phyloP scores from a whole-genome alignment of 2,113 vertebrate genomes.

The Paraplagusia blochii region DNA sequence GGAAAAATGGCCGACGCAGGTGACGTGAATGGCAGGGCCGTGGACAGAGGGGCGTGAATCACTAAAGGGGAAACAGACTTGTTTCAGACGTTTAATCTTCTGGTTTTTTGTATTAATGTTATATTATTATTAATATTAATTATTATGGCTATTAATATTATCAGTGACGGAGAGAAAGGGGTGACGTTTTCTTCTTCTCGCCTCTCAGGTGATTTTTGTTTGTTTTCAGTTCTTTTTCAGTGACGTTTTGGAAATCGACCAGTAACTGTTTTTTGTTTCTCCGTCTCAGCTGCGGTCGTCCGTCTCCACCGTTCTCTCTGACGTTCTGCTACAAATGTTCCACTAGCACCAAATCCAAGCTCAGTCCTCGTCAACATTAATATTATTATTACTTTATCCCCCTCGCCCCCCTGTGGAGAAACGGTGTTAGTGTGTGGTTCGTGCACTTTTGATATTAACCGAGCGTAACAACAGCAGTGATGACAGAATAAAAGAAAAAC shows the following conservation, averaged over 20 bases:
- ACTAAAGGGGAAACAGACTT: constrained; percentile 71
- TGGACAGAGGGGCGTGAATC: constrained; percentile 69
- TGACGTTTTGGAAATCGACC: constrained; percentile 56
- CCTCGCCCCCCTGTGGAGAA: constrained; percentile 40
- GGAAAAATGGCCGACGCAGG: constrained; percentile 63
- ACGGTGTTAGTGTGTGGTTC: constrained; percentile 70
- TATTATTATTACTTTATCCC: not conserved
- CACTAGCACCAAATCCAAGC: constrained; percentile 63
- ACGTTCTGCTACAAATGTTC: constrained; percentile 54
- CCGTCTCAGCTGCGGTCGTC: constrained; percentile 52
- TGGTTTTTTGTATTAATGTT: constrained; percentile 70
- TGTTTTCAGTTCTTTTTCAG: constrained; percentile 50
- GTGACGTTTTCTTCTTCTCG: constrained; percentile 52
- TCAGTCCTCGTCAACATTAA: constrained; percentile 47
- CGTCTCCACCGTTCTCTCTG: constrained; percentile 46
- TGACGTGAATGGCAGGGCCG: constrained; percentile 60
- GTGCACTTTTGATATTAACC: constrained; percentile 79
- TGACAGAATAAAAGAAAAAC: constrained; percentile 24
- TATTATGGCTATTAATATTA: constrained; percentile 67
- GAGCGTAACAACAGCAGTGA: constrained; percentile 48
- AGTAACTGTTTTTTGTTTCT: constrained; percentile 45
- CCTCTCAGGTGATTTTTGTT: constrained; percentile 51
- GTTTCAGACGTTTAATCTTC: constrained; percentile 68
- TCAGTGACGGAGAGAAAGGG: constrained; percentile 58
- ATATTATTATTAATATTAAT: constrained; percentile 53